These are phyloP conservation scores for Melanaphis sacchari DNA, from an alignment of 1,140 invertebrate genomes.

Conservation along the genomic window DNA sequence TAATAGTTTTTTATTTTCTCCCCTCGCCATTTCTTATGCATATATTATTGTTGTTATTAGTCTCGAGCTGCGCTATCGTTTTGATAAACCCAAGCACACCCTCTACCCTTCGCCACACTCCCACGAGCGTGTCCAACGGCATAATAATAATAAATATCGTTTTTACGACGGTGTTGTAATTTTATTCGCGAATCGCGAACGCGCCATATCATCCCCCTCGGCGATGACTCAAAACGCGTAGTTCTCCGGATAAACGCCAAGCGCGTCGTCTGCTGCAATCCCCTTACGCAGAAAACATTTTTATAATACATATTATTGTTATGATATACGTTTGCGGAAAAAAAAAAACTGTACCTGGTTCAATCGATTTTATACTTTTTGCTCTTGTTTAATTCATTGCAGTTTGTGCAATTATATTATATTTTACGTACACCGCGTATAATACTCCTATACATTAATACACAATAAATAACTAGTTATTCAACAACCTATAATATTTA, in stretches of 20 bases:
- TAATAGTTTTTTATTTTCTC: conserved; percentile 4
- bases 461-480: background rate
- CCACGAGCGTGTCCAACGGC: background rate
- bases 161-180: background rate
- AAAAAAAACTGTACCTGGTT: background rate
- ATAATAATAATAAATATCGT: background rate
- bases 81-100: background rate
- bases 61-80: background rate
- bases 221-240: conserved; percentile 14
- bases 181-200: background rate
- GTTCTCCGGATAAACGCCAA: background rate
- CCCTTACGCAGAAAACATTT: background rate
- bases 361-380: background rate
- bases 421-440: background rate
- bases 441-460: background rate
- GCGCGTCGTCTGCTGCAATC: background rate
- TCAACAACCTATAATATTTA: background rate
- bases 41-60: background rate
- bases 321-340: background rate
- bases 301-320: background rate
- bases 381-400: background rate
- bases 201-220: background rate
- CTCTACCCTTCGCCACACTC: background rate
- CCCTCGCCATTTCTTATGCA: background rate
- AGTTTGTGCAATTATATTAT: background rate